Evolutionary conservation across 2,888 invertebrate genomes (phyloP).

Genomic region (Sylvicola cinctus): DNA sequence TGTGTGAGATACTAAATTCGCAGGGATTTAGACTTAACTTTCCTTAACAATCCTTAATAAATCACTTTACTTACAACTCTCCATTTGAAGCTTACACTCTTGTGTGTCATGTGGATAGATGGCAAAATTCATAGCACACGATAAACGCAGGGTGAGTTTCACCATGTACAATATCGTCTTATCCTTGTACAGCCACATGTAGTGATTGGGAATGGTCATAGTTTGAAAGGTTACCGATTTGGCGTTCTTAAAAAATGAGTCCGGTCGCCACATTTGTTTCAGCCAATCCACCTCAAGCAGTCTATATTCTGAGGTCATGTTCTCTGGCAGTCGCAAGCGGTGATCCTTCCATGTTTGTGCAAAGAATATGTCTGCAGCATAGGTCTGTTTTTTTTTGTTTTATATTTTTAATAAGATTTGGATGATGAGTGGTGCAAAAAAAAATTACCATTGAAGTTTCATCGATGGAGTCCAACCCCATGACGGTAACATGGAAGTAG

Average conservation of each 20-base stretch:
- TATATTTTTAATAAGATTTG: not conserved
- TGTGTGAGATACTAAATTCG: slow-evolving; percentile 79
- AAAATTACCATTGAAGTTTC: slow-evolving; percentile 77
- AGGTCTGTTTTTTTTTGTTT: slow-evolving; percentile 35
- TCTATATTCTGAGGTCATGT: slow-evolving; percentile 82
- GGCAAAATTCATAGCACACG: slow-evolving; percentile 87
- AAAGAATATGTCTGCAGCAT: slow-evolving; percentile 80
- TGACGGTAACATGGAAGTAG: slow-evolving; percentile 80
- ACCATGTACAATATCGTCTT: slow-evolving; percentile 73
- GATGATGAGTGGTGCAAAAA: not conserved
- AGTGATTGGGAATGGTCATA: slow-evolving; percentile 88
- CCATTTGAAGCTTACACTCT: slow-evolving; percentile 85
- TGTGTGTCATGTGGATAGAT: slow-evolving; percentile 90
- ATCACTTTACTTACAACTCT: slow-evolving; percentile 77
- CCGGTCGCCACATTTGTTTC: slow-evolving; percentile 84
- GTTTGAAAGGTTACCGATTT: slow-evolving; percentile 86
- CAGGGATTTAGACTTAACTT: not conserved
- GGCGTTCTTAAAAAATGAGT: slow-evolving; percentile 86
- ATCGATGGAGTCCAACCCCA: slow-evolving; percentile 89
- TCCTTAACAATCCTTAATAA: no score
- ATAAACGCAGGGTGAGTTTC: slow-evolving; percentile 71
- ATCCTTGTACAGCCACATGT: slow-evolving; percentile 76
- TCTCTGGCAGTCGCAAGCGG: slow-evolving; percentile 64
- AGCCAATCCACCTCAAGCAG: slow-evolving; percentile 76
- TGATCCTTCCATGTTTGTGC: slow-evolving; percentile 89